These are phyloP conservation scores for Myotis lucifugus DNA, from an alignment of 2,113 vertebrate genomes.

Conservation along the genomic window DNA sequence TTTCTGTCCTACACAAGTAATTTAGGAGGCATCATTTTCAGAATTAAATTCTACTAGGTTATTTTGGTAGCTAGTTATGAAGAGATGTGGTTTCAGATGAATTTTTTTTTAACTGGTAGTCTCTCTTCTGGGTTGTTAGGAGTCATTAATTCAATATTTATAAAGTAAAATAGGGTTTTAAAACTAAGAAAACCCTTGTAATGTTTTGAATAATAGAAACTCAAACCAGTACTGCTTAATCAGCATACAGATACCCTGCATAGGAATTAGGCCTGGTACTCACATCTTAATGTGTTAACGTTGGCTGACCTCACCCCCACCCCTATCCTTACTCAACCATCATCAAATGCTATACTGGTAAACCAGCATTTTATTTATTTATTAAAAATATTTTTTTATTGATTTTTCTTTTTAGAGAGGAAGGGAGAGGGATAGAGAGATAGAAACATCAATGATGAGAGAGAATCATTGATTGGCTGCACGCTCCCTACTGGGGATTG, in stretches of 20 bases:
- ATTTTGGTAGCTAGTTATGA: conserved; percentile 54
- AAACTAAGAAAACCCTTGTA: conserved; percentile 35
- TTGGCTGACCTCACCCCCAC: background rate
- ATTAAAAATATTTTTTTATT: background rate
- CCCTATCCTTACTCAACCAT: background rate
- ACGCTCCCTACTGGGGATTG: too few relatives aligned
- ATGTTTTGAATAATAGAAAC: conserved; percentile 45
- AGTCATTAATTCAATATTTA: conserved; percentile 45
- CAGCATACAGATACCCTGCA: background rate
- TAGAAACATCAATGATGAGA: too few relatives aligned
- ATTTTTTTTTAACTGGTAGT: background rate
- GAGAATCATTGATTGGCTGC: too few relatives aligned
- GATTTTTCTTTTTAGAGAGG: too few relatives aligned
- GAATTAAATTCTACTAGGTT: conserved; percentile 53
- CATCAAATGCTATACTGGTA: background rate
- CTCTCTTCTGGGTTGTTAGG: conserved; percentile 5
- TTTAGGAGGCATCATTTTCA: conserved; percentile 44
- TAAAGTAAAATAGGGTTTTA: conserved; percentile 35
- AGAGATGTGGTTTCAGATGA: conserved; percentile 49
- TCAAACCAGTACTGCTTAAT: background rate
- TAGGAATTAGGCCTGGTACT: background rate
- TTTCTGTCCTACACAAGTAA: conserved; percentile 30
- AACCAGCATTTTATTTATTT: background rate
- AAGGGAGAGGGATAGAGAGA: too few relatives aligned
- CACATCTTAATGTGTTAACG: background rate